Evolutionary conservation across 2,113 vertebrate genomes (phyloP).

Genomic region (Solenodon paradoxus): DNA sequence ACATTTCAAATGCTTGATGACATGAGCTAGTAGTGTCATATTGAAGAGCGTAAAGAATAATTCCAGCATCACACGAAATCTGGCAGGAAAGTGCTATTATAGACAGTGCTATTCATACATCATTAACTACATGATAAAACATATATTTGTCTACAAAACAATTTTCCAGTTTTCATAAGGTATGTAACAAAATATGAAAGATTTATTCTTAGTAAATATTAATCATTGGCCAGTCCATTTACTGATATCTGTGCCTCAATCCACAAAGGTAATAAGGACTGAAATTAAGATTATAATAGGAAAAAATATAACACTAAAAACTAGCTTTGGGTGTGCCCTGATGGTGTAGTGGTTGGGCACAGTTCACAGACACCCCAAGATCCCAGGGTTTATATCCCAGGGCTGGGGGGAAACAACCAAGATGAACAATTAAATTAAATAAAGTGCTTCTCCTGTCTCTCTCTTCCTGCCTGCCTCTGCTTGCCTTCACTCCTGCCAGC

Average conservation of each 20-base stretch:
- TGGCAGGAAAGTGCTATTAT: not conserved
- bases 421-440: too few relatives aligned
- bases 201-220: not conserved
- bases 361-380: too few relatives aligned
- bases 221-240: not conserved
- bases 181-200: not conserved
- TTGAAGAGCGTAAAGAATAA: not conserved
- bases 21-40: not conserved
- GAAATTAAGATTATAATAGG: conserved; percentile 19
- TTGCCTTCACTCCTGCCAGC: too few relatives aligned
- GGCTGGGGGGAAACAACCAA: too few relatives aligned
- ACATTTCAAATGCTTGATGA: not conserved
- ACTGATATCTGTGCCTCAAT: not conserved
- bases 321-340: too few relatives aligned
- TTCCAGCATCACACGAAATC: not conserved
- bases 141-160: not conserved
- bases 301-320: conserved; percentile 16
- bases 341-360: too few relatives aligned
- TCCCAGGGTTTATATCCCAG: too few relatives aligned
- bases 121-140: not conserved
- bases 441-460: too few relatives aligned
- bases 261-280: not conserved
- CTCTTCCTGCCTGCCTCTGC: too few relatives aligned
- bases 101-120: not conserved
- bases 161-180: not conserved